Percentiles rank a stretch among this genome's conserved stretches.
Conservation (phyloP, 1,140 invertebrate genomes). For the Nebria ingens region DNA sequence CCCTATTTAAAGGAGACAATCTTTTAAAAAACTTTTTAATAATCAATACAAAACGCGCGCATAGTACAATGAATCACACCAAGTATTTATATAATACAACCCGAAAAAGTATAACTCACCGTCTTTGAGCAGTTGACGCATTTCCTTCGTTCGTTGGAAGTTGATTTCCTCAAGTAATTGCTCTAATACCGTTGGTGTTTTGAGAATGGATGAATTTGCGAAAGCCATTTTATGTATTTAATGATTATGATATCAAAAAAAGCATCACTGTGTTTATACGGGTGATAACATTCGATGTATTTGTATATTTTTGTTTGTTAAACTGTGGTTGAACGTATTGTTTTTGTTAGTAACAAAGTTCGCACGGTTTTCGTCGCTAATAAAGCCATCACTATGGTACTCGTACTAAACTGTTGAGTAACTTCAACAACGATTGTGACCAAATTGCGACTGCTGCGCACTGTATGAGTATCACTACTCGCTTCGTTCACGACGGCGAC, state of each 20-base stretch:
- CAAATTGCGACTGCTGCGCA: background rate
- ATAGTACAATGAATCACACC: no score
- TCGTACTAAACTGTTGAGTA: no score
- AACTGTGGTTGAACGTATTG: no score
- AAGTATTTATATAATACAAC: no score
- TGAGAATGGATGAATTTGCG: conserved; percentile 43
- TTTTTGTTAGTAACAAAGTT: no score
- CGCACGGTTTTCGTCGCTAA: no score
- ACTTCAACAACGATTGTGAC: no score
- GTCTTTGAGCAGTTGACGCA: conserved; percentile 75
- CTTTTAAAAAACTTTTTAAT: conserved; percentile 7
- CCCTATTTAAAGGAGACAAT: background rate
- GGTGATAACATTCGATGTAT: background rate
- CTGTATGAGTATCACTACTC: no score
- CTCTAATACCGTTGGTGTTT: conserved; percentile 65
- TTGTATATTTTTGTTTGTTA: background rate
- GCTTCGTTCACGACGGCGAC: no score
- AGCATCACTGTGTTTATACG: background rate
- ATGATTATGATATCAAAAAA: conserved; percentile 2
- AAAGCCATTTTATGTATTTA: conserved; percentile 41
- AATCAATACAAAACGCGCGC: background rate
- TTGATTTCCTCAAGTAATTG: conserved; percentile 82
- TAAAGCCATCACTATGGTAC: background rate
- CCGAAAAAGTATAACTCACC: conserved; percentile 43
- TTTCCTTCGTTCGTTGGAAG: conserved; percentile 81